Evolutionary conservation across 2,113 vertebrate genomes (phyloP), one percentile per base, ranked within the genome.

Genomic region (Odocoileus virginianus): DNA sequence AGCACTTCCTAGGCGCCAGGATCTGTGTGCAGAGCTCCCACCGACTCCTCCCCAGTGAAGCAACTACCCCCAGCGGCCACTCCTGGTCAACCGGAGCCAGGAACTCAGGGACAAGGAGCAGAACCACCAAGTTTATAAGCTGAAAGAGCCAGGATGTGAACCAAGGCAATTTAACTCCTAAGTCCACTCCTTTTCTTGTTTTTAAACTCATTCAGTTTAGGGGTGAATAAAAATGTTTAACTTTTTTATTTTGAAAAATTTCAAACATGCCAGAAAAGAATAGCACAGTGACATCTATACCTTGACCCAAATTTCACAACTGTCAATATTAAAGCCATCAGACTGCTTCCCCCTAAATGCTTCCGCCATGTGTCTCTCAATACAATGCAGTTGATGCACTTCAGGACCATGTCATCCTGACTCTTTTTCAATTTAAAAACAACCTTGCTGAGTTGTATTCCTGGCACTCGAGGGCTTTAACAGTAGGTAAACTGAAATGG

Each of bases 41-140:
- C 33, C 1, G 2, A 14, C 60, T 5, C 33, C 85, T 50, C 19
- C 21, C 13, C 47, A 17, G 2, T 0, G 21, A 47, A 33, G 12
- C 7, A 10, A 30, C 13, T 19, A 12, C 23, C 11, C 50, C 52
- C 13, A 61, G 17, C 2, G 0, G 16, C 82, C 16, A 0, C 27
- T 19, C 40, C 50, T 19, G 4, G 40, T 13, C 21, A 4, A 17
- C 0, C 0, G 4, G 33, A 7, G 13, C 3, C 4, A 23, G 74
- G 14, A 43, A 43, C 2, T 30, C n/a, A 93, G 33, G 27, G 1
- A 14, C 3, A 11, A 1, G 27, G 60, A n/a, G 43, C 7, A 33
- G 7, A 54, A 30, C 14, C 1, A 21, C 23, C 7, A 82, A 50
- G 43, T 19, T 43, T 57, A 55, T 43, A 50, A 74, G 76, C 45